Conservation (phyloP, 1,140 invertebrate genomes). For the Penaeus japonicus region DNA sequence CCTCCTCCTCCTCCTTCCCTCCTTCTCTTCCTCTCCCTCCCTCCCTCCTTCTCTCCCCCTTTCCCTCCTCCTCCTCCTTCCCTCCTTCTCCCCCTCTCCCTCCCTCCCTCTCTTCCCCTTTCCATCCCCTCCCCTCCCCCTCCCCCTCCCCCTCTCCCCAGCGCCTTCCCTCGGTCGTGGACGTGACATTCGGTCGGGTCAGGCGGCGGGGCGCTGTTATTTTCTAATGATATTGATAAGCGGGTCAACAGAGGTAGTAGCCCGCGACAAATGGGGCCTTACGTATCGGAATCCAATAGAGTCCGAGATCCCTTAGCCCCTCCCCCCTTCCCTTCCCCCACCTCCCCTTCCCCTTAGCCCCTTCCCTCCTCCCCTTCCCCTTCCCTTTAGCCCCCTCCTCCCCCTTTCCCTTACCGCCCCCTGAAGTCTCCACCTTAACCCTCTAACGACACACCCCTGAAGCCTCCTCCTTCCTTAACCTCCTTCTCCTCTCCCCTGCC, state of each 20-base stretch:
- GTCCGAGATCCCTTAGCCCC: background rate
- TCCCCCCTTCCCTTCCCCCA: background rate
- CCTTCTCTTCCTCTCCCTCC: background rate
- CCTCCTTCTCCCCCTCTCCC: background rate
- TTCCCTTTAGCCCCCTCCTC: no score
- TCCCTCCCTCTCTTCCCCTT: background rate
- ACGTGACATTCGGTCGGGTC: slow-evolving; percentile 22
- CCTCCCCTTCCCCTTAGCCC: no score
- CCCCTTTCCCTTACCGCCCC: no score
- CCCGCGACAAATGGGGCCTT: background rate
- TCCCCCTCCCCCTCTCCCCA: background rate
- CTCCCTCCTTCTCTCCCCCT: background rate
- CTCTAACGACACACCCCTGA: no score
- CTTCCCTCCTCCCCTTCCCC: no score
- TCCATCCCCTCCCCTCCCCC: background rate
- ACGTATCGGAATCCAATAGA: no score
- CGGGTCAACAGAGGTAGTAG: background rate
- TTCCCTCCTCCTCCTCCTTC: background rate
- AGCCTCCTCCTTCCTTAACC: no score
- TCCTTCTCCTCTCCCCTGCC: no score
- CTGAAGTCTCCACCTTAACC: no score
- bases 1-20: background rate
- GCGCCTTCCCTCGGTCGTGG: background rate
- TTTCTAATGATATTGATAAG: slow-evolving; percentile 43
- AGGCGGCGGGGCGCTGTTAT: slow-evolving; percentile 29